These are phyloP conservation scores for Ophioninae sp. DNA, from an alignment of 2,888 invertebrate genomes.

Conservation along the genomic window DNA sequence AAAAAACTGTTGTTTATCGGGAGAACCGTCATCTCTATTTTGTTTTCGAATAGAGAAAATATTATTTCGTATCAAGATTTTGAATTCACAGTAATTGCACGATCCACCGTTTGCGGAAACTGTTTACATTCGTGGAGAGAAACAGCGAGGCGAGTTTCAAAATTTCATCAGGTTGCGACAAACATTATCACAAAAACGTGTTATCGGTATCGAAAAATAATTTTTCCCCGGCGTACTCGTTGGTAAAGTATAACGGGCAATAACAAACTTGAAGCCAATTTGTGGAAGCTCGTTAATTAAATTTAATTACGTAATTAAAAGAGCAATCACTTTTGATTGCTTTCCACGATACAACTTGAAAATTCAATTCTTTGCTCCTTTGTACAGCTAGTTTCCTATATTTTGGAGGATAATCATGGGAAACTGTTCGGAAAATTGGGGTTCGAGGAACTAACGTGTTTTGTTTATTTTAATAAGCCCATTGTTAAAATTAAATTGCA, in stretches of 20 bases:
- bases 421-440: neutral
- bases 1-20: neutral
- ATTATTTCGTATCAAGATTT: neutral
- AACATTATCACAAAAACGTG: neutral
- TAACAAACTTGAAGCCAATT: neutral
- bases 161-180: neutral
- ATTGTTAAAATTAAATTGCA: neutral
- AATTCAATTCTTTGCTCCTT: neutral
- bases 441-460: neutral
- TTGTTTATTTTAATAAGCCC: neutral
- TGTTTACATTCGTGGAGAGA: neutral
- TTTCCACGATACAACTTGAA: neutral
- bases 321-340: neutral
- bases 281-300: neutral
- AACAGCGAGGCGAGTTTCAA: neutral
- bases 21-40: neutral
- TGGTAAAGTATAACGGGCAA: neutral
- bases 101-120: neutral
- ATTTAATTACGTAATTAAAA: neutral
- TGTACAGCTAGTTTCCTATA: neutral
- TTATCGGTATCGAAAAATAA: neutral
- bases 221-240: neutral
- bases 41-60: neutral
- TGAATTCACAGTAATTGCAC: neutral
- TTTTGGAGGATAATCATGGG: neutral